Percentiles rank a stretch among this genome's conserved stretches.
Evolutionary conservation across 2,797 vertebrate species (phyloP).

Genomic region (Danio jaintianensis): DNA sequence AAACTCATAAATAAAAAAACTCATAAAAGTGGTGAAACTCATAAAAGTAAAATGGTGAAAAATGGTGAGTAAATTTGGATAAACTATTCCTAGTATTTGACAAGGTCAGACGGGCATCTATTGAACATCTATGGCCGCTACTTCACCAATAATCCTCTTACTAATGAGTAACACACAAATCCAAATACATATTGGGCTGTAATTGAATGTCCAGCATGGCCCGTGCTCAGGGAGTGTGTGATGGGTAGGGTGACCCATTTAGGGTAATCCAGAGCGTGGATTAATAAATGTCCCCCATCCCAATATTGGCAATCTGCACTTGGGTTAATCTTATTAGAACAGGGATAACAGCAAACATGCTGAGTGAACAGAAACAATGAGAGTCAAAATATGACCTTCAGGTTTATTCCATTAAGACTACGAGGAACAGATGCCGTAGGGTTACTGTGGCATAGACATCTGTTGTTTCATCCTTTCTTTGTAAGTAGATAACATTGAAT

Average conservation of each 20-base stretch:
- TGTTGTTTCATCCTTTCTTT: not conserved
- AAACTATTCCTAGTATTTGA: not conserved
- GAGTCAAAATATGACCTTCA: conserved; percentile 36
- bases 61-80: too few species aligned
- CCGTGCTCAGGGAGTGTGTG: conserved; percentile 19
- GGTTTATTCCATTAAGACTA: conserved; percentile 5
- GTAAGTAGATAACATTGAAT: too few species aligned
- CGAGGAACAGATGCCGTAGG: not conserved
- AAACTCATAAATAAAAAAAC: too few species aligned
- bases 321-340: conserved; percentile 76
- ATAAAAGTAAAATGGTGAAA: too few species aligned
- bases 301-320: conserved; percentile 33
- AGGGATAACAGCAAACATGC: conserved; percentile 70
- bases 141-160: conserved; percentile 67
- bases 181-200: conserved; percentile 57
- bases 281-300: conserved; percentile 70
- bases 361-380: conserved; percentile 69
- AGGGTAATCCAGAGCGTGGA: conserved; percentile 75
- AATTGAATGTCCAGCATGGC: conserved; percentile 51
- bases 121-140: conserved; percentile 19
- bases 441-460: conserved; percentile 19
- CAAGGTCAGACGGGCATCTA: not conserved
- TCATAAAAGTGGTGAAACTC: too few species aligned
- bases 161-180: conserved; percentile 53
- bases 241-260: conserved; percentile 74